Conservation (phyloP, 2,113 vertebrate species). For the Egretta garzetta region DNA sequence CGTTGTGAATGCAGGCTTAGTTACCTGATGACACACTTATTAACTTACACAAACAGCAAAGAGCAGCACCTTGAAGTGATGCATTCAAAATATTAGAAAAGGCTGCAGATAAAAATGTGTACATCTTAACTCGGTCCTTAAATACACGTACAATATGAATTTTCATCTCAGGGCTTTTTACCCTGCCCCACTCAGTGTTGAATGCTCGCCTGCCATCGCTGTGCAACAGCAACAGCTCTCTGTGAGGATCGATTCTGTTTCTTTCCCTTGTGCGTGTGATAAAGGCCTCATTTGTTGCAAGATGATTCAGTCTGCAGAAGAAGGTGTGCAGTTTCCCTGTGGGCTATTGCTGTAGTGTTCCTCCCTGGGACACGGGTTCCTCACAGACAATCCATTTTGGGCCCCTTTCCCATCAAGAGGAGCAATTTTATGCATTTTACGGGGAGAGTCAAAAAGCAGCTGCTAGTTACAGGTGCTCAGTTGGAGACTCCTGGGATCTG, state of each 20-base stretch:
- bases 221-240: neutral
- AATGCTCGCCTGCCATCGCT: neutral
- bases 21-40: neutral
- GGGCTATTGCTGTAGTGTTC: neutral
- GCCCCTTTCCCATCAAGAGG: neutral
- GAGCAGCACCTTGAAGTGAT: neutral
- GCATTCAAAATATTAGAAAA: neutral
- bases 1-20: neutral
- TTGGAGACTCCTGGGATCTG: neutral
- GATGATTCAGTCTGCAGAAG: neutral
- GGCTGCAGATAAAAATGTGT: neutral
- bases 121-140: neutral
- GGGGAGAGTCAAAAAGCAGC: neutral
- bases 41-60: neutral
- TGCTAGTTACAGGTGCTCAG: neutral
- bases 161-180: neutral
- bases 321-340: neutral
- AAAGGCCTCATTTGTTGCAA: neutral
- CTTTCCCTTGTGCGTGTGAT: neutral
- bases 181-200: neutral
- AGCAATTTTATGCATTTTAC: neutral
- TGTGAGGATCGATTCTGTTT: fast-evolving
- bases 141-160: fast-evolving
- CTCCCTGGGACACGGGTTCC: neutral
- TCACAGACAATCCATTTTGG: neutral